phyloP scores from a whole-genome alignment of 2,113 vertebrate species.

The Eonycteris spelaea region DNA sequence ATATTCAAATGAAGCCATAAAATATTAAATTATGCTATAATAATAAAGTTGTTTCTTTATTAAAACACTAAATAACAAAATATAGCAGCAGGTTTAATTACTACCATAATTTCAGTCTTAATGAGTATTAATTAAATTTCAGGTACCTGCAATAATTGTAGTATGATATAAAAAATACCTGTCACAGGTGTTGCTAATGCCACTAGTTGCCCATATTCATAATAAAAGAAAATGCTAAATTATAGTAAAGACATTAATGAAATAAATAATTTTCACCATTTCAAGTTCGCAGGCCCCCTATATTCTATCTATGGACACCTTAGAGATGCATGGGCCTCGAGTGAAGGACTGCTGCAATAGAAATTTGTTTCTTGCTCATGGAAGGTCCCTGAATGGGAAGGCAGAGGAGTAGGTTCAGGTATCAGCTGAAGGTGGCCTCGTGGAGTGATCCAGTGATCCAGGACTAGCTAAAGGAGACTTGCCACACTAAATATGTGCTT shows the following conservation, averaged over 20 bases:
- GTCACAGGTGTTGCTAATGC: not conserved
- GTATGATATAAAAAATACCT: not conserved
- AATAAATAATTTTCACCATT: not conserved
- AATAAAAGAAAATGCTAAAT: not conserved
- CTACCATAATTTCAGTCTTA: not conserved
- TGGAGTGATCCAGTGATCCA: not conserved
- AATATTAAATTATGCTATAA: not conserved
- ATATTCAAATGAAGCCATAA: not conserved
- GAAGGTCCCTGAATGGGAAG: not conserved
- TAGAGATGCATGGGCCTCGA: not conserved
- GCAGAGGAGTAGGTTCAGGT: not conserved
- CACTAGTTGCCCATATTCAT: not conserved
- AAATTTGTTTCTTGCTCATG: not conserved
- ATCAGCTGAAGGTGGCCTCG: not conserved
- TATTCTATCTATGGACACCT: not conserved
- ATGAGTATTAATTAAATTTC: not conserved
- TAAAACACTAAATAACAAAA: conserved; percentile 22
- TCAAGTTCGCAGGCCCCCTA: not conserved
- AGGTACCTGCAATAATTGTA: not conserved
- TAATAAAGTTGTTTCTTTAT: not conserved
- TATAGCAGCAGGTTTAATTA: not conserved
- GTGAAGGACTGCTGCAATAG: not conserved
- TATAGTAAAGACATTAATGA: not conserved
- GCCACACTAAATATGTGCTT: not conserved
- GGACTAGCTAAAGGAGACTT: not conserved